These are phyloP conservation scores for Garrulus glandarius DNA, from an alignment of 2,797 vertebrate genomes.

Conservation along the genomic window DNA sequence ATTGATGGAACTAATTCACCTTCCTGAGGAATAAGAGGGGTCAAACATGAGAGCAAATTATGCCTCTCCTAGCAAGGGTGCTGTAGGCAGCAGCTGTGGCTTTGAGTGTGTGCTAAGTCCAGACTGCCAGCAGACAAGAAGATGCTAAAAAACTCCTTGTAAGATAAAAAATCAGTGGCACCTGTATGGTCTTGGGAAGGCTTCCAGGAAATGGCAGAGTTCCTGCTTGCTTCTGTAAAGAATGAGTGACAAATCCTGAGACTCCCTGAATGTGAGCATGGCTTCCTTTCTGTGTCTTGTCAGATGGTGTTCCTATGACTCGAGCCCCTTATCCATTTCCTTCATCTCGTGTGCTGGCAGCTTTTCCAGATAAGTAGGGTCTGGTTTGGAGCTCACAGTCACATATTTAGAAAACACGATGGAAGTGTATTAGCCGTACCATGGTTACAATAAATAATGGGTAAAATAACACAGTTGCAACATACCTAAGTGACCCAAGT, in stretches of 20 bases:
- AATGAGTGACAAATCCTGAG: not conserved
- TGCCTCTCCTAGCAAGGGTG: not conserved
- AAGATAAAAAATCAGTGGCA: not conserved
- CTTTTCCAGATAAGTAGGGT: not conserved
- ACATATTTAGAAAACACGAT: not conserved
- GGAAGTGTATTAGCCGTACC: not conserved
- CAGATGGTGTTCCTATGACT: not conserved
- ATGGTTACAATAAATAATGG: not conserved
- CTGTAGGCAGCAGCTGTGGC: not conserved
- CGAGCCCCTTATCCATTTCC: not conserved
- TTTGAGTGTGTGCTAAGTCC: not conserved
- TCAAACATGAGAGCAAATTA: not conserved
- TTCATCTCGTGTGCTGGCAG: not conserved
- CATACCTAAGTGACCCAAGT: rapidly evolving
- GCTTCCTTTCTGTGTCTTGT: not conserved
- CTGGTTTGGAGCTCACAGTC: not conserved
- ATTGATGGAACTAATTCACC: not conserved
- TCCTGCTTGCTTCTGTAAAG: not conserved
- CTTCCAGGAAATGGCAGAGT: not conserved
- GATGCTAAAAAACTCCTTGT: not conserved
- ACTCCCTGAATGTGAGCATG: not conserved
- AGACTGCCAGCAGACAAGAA: not conserved
- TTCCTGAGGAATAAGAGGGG: not conserved
- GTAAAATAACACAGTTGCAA: not conserved
- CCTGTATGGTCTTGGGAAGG: not conserved